Base-by-base conservation (phyloP, 2,797 vertebrate genomes). In the Anguilla anguilla region DNA sequence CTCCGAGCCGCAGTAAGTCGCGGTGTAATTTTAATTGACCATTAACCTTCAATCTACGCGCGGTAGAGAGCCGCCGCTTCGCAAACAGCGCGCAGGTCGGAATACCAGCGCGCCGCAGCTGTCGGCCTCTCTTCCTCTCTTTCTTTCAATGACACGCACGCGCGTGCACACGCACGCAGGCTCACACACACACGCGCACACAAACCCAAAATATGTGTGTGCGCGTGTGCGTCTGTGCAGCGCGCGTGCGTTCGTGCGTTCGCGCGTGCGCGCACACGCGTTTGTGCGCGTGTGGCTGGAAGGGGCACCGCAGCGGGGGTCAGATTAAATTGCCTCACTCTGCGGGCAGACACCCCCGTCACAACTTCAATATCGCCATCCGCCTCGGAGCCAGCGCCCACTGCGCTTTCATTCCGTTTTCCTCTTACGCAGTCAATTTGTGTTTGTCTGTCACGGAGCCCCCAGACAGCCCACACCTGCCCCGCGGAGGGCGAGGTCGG, bases 301-400 rank as follows among this genome's bases (percentile, higher is more conserved):
- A 83, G 77, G 59, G 81, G 46, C 86, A 87, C 84, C 81, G 31
- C 86, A 35, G 43, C 35, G 49, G 77, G 77, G 10, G 43, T 51
- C 77, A 81, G 77, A 81, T 81, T 81, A 81, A 87, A 87, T 87
- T 87, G 59, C 81, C 83, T 87, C 82, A 84, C 82, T 87, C 77
- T 83, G 59, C 67, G 55, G 55, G 55, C 82, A 87, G 87, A 85
- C 69, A 84, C 55, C 87, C 51, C 64, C 43, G 64, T 55, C 35
- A 35, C 31, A 28, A 87, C 77, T 81, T 53, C 87, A 84, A 84
- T 84, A 87, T 77, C 69, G 51, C 82, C 82, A 74, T 83, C 31
- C 49, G 49, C 87, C 64, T 83, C 83, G 57, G 51, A 85, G 84
- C 69, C 82, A 83, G 15, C 87, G 57, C 81, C 82, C 28, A 64